Conservation (phyloP, 2,113 vertebrate genomes). For the Girardinichthys multiradiatus region DNA sequence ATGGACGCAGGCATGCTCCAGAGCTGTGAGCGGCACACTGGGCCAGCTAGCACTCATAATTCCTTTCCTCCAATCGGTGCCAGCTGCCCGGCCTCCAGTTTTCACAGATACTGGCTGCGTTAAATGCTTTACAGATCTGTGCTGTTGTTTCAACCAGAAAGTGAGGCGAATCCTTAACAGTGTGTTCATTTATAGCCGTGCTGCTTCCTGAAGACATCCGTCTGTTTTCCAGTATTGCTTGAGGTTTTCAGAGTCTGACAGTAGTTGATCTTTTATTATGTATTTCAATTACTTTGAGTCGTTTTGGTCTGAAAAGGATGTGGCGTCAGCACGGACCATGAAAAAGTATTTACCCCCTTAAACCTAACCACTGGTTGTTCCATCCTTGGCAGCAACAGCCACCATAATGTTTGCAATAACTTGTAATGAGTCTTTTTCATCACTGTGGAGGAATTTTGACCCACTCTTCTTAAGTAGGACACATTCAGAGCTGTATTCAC, state of each 20-base stretch:
- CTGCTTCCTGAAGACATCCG: conserved; percentile 61
- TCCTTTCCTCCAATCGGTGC: conserved; percentile 87
- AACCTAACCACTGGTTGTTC: too few relatives aligned
- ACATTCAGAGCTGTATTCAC: too few relatives aligned
- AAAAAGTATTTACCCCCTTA: background rate
- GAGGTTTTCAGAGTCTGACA: background rate
- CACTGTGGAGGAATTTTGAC: background rate
- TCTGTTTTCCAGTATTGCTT: conserved; percentile 12
- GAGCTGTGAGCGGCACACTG: conserved; percentile 46
- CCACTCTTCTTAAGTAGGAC: background rate
- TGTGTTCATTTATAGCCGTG: conserved; percentile 49
- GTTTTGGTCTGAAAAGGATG: background rate
- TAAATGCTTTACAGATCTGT: conserved; percentile 73
- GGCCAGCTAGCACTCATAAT: conserved; percentile 87
- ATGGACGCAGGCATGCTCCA: conserved; percentile 50
- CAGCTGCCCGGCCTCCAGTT: conserved; percentile 80
- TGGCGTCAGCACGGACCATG: background rate
- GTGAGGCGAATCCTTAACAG: conserved; percentile 60
- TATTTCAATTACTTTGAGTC: too few relatives aligned
- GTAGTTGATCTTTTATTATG: background rate
- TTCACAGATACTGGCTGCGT: conserved; percentile 81
- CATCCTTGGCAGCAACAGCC: too few relatives aligned
- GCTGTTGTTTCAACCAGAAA: conserved; percentile 74
- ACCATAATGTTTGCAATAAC: background rate
- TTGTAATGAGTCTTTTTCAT: background rate